phyloP scores from a whole-genome alignment of 1,140 invertebrate species.

The Brachionus manjavacas region DNA sequence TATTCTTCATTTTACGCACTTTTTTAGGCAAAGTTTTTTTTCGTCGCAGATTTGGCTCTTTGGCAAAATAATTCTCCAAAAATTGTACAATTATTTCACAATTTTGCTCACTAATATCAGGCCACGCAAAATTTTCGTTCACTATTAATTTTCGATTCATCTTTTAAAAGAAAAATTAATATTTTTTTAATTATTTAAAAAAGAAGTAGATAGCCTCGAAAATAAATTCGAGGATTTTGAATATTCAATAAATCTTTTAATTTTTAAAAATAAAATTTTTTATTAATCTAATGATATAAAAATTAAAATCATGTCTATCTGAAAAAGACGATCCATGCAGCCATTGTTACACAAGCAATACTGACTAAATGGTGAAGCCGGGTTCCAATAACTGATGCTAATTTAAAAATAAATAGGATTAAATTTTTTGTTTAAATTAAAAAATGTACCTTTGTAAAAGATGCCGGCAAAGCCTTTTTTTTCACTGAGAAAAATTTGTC shows the following conservation, averaged over 20 bases:
- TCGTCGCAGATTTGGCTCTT: neutral
- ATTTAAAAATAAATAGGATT: neutral
- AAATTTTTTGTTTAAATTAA: neutral
- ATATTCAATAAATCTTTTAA: neutral
- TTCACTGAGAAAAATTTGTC: slow-evolving; percentile 55
- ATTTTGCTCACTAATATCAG: neutral
- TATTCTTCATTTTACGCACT: neutral
- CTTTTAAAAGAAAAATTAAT: neutral
- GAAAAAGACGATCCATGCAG: slow-evolving; percentile 50
- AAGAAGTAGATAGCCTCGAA: neutral
- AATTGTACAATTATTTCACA: neutral
- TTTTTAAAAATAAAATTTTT: neutral
- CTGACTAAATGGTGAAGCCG: slow-evolving; percentile 52
- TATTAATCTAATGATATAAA: neutral
- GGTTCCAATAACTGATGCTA: slow-evolving; percentile 56
- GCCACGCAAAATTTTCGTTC: neutral
- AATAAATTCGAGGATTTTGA: neutral
- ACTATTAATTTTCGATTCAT: slow-evolving; percentile 4
- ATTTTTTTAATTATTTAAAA: neutral
- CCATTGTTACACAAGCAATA: slow-evolving; percentile 52
- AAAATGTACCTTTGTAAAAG: slow-evolving; percentile 56
- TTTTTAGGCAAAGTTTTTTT: slow-evolving; percentile 25
- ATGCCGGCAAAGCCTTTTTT: slow-evolving; percentile 56
- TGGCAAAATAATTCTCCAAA: neutral
- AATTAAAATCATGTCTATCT: slow-evolving; percentile 16